These are phyloP conservation scores for Bucco capensis DNA, from an alignment of 2,113 vertebrate genomes.

Conservation along the genomic window DNA sequence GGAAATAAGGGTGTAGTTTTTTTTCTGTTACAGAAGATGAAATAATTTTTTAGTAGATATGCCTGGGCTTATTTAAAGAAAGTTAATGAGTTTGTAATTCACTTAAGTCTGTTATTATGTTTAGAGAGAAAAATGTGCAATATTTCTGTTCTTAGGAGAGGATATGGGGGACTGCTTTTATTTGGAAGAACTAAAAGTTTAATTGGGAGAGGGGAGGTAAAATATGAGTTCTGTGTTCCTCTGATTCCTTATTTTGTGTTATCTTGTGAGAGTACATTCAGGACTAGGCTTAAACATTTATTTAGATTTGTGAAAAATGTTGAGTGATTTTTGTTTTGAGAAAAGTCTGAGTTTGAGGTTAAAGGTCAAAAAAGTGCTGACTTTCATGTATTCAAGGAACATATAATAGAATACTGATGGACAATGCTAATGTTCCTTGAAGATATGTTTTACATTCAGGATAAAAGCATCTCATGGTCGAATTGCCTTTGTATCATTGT, in stretches of 20 bases:
- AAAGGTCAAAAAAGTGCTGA: not conserved
- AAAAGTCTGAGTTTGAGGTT: not conserved
- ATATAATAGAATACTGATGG: not conserved
- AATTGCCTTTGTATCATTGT: not conserved
- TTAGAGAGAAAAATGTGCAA: not conserved
- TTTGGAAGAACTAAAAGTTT: not conserved
- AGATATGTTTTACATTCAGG: not conserved
- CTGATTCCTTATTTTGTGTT: not conserved
- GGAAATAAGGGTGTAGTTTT: not conserved
- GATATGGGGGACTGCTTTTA: not conserved
- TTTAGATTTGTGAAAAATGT: not conserved
- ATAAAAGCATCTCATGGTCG: not conserved
- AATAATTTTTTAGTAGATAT: not conserved
- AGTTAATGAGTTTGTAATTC: not conserved
- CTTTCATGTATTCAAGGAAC: not conserved
- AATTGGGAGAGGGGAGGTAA: not conserved
- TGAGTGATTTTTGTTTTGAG: not conserved
- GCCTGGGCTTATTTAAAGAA: not conserved
- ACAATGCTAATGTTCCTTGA: not conserved
- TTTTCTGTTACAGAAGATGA: not conserved
- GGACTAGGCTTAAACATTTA: not conserved
- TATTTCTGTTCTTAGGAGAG: not conserved
- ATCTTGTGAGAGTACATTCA: not conserved
- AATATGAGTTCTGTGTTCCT: not conserved
- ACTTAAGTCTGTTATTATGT: not conserved